phyloP scores from a whole-genome alignment of 2,797 vertebrate species.

The Philypnodon macrostomus region DNA sequence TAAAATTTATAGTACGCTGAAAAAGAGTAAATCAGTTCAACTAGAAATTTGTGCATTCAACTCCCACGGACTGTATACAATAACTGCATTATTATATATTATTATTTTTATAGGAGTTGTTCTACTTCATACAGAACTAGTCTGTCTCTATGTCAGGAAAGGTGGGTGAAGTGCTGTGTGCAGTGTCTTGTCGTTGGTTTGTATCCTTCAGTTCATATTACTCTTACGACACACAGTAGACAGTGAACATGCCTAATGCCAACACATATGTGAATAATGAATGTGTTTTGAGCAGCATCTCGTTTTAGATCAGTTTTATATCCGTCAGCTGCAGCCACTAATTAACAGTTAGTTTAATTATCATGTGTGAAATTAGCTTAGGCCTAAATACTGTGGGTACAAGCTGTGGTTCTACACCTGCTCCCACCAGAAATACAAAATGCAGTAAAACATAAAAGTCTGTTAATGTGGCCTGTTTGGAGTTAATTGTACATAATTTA shows the following conservation, averaged over 20 bases:
- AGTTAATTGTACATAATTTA: constrained; percentile 30
- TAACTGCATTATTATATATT: too few relatives aligned
- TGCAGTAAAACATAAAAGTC: constrained; percentile 9
- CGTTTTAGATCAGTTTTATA: constrained; percentile 21
- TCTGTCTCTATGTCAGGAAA: too few relatives aligned
- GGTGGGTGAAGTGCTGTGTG: too few relatives aligned
- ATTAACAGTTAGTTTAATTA: constrained; percentile 30
- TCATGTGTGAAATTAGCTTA: constrained; percentile 19
- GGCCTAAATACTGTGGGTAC: constrained; percentile 2
- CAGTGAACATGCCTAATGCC: not conserved
- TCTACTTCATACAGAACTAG: too few relatives aligned
- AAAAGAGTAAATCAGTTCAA: too few relatives aligned
- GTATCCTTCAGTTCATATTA: too few relatives aligned
- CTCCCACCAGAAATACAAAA: constrained; percentile 17
- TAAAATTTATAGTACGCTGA: too few relatives aligned
- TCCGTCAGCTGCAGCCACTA: too few relatives aligned
- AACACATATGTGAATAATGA: not conserved
- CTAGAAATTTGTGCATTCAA: too few relatives aligned
- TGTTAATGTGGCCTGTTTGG: constrained; percentile 1
- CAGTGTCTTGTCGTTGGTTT: too few relatives aligned
- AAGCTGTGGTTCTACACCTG: constrained; percentile 20
- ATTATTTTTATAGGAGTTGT: too few relatives aligned
- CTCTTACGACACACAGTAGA: not conserved
- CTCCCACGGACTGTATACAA: too few relatives aligned
- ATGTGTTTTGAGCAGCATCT: constrained; percentile 1